Percentiles rank a stretch among this genome's conserved stretches.
Evolutionary conservation across 1,140 invertebrate genomes (phyloP).

Genomic region (Atta colombica): DNA sequence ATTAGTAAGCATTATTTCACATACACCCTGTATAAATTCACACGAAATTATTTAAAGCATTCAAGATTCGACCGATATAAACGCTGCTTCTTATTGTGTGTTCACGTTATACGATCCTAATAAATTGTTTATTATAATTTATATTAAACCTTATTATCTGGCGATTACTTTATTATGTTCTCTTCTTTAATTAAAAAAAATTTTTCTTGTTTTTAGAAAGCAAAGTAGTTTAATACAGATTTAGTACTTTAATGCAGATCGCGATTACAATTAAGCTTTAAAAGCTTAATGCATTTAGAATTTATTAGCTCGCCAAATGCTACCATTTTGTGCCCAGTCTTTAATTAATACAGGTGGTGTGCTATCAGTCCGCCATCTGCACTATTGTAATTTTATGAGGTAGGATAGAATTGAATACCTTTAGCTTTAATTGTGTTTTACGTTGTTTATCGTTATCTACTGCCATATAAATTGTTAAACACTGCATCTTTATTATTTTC

Average conservation of each 20-base stretch:
- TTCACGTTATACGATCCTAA: no score
- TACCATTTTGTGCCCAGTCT: conserved; percentile 40
- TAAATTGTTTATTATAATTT: no score
- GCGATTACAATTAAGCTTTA: conserved; percentile 27
- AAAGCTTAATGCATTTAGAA: conserved; percentile 47
- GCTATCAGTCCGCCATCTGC: conserved; percentile 33
- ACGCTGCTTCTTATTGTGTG: no score
- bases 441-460: conserved; percentile 4
- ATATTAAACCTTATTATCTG: background rate
- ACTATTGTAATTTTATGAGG: conserved; percentile 48
- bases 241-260: conserved; percentile 39
- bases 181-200: background rate
- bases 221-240: background rate
- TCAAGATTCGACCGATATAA: no score
- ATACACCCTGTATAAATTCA: no score
- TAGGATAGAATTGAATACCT: background rate
- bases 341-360: conserved; percentile 52
- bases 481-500: conserved; percentile 30
- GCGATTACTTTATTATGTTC: background rate
- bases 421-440: conserved; percentile 29
- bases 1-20: no score
- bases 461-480: background rate
- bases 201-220: background rate
- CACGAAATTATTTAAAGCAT: no score
- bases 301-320: conserved; percentile 51